Evolutionary conservation across 1,140 invertebrate species (phyloP), one percentile per base, ranked within the genome.

Genomic region (Cyphomyrmex costatus): DNA sequence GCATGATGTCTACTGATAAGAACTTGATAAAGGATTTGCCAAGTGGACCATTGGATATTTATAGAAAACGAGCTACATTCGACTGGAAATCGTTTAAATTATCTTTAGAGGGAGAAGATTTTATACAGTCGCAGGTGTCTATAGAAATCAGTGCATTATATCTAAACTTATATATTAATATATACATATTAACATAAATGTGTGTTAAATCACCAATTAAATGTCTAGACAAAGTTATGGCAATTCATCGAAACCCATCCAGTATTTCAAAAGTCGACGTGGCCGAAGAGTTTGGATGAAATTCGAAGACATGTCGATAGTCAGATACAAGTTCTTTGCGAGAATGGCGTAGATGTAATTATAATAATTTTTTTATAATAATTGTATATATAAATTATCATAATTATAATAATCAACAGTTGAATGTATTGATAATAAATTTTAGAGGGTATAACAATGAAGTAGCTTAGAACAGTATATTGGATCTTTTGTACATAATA

Each of bases 21-120:
- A 82, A 92, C 58, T 78, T 92, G 24, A 87, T 96, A 21, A 88
- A 96, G 0, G 96, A 97, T 89, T 96, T 97, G 84, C 97, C 97
- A 1, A 93, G 91, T n/a, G 97, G 98, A 19, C 97, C 97, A 1
- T 92, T 99, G 30, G 96, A 97, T 89, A 87, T 87, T 10, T 98
- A 98, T 90, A 96, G 98, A 79, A 96, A 97, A 77, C 96, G 96
- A 86, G 97, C 98, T 0, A 96, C 96, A 3, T 99, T 99, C 93
- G 96, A 98, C 92, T 98, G 98, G 97, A 98, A 98, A 90, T 96
- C 96, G 78, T 96, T 99, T 95, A 97, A 97, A 93, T 83, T 98
- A 3, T 95, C 97, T 88, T 95, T 98, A 27, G 97, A 98, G 89
- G 97, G 96, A 53, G 94, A 96, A 63, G 95, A 96, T 12, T 93